Base-by-base conservation (phyloP, 2,888 invertebrate species). In the Scaptodrosophila latifasciaeformis region DNA sequence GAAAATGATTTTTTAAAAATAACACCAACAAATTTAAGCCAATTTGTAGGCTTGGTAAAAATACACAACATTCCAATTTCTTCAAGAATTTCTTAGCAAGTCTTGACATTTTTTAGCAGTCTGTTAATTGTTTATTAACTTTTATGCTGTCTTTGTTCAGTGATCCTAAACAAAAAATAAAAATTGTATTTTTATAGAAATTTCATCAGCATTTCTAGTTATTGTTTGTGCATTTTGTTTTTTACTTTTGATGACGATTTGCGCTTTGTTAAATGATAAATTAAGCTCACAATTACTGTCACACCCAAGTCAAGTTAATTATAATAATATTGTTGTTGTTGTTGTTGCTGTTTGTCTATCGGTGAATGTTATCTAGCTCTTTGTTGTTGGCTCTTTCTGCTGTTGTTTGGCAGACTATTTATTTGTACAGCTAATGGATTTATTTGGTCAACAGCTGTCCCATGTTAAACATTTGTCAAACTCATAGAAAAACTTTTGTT, bases 391-490 rank as follows among this genome's bases (percentile, higher is more conserved):
- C 15, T 34, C 15, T 34, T 13, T 34, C 15, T 34, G n/a, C n/a
- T n/a, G n/a, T n/a, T n/a, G n/a, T n/a, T n/a, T n/a, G n/a, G 40
- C 42, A 54, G 63, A 17, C 31, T 24, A 27, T 29, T 56, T 71
- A 58, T 74, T 74, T 74, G 66, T 54, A 62, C 67, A 75, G 76
- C 69, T 75, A 75, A 78, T 75, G 74, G 79, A 78, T 71, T 78
- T 78, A 75, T 76, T 76, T 62, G 68, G 72, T 78, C 75, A 78
- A 74, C 65, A 71, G 67, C 67, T 72, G 72, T 77, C 72, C 70
- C 67, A 74, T 74, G 65, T 75, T 72, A 59, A 62, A 55, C 71
- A 78, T 72, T 77, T 77, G 70, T 77, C 78, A 70, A 74, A 72
- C 76, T 62, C 65, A 57, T 7, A 37, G 31, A 55, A 67, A 54